Percentiles rank a stretch among this genome's conserved stretches.
Evolutionary conservation across 2,113 vertebrate species (phyloP).

Genomic region (Scomber japonicus): DNA sequence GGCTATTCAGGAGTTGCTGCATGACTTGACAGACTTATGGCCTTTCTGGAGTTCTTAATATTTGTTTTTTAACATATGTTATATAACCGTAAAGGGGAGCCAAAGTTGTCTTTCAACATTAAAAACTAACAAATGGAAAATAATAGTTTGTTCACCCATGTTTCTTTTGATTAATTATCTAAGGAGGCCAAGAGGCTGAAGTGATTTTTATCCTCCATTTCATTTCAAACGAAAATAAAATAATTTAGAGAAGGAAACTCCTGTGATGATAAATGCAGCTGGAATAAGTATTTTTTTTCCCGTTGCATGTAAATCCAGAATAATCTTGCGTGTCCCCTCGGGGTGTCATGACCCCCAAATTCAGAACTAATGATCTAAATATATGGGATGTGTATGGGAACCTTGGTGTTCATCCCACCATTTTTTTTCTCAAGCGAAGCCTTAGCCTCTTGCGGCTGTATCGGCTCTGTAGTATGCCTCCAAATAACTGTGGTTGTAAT

Average conservation of each 20-base stretch:
- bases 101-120: background rate
- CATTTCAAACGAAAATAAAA: background rate
- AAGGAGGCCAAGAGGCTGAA: background rate
- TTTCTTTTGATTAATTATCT: background rate
- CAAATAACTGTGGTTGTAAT: conserved; percentile 7
- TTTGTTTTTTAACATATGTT: background rate
- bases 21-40: background rate
- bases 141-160: background rate
- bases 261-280: background rate
- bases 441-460: background rate
- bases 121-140: conserved; percentile 14
- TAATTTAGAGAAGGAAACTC: background rate
- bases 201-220: background rate
- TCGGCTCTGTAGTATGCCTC: background rate
- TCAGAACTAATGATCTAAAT: conserved; percentile 28
- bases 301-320: background rate
- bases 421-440: background rate
- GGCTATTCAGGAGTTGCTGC: background rate
- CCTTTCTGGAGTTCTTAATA: background rate
- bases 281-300: background rate
- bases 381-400: conserved; percentile 47
- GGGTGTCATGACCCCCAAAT: background rate
- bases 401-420: conserved; percentile 2
- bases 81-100: background rate
- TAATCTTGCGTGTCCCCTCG: background rate